A percentile compares a stretch with the other conserved stretches of the same genome.
Evolutionary conservation across 2,797 vertebrate species (phyloP).

Genomic region (Schizopygopsis pylzovi): DNA sequence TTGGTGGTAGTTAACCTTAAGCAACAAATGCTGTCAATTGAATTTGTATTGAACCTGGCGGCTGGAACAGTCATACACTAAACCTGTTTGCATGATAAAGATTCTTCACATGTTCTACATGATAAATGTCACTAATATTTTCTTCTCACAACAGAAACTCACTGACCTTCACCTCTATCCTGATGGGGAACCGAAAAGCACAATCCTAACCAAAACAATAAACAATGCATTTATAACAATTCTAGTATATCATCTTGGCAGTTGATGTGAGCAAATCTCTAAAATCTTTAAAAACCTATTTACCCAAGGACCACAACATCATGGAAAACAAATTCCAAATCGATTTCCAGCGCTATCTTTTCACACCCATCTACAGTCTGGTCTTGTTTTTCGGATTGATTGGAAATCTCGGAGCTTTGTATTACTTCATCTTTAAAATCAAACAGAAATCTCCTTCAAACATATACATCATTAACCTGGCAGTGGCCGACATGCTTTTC

Average conservation of each 20-base stretch:
- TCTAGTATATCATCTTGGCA: neutral
- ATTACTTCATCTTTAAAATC: slow-evolving; percentile 69
- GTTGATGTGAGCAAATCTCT: neutral
- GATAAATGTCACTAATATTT: neutral
- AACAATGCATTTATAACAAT: neutral
- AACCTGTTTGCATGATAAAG: neutral
- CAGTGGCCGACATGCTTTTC: slow-evolving; percentile 76
- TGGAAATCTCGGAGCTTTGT: slow-evolving; percentile 76
- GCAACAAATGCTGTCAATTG: neutral
- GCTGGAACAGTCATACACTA: too few species aligned
- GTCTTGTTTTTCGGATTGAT: slow-evolving; percentile 79
- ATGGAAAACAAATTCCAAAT: slow-evolving; percentile 62
- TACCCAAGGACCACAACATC: neutral
- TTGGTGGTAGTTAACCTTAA: neutral
- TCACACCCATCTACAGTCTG: slow-evolving; percentile 73
- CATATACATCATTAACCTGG: slow-evolving; percentile 82
- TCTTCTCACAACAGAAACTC: neutral
- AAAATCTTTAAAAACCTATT: neutral
- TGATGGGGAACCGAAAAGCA: neutral
- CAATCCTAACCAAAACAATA: neutral
- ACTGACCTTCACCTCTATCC: neutral
- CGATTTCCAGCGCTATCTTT: slow-evolving; percentile 78
- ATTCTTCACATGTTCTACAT: neutral
- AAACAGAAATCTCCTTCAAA: slow-evolving; percentile 71
- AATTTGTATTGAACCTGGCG: neutral